Evolutionary conservation across 37 sponge, comb jelly and placozoan genomes (phyloP).

Genomic region (Ianthella basta): DNA sequence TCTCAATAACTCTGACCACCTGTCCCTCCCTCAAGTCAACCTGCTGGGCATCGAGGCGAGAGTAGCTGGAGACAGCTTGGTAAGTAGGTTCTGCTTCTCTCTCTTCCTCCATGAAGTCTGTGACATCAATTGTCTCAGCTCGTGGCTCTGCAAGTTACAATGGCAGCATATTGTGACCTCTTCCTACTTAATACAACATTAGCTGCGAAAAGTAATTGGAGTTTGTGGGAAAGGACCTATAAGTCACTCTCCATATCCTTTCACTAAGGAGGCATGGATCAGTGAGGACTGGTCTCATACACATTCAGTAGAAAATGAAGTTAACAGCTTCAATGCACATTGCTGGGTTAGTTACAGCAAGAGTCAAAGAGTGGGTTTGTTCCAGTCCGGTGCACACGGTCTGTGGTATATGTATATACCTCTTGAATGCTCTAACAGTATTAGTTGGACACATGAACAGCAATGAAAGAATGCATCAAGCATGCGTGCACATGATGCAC

Average conservation of each 20-base stretch:
- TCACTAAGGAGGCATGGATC: too few species aligned
- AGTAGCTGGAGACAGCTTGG: conserved; percentile 58
- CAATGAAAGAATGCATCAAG: neutral
- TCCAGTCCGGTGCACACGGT: too few species aligned
- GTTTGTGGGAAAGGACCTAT: too few species aligned
- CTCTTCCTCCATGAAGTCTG: conserved; percentile 4
- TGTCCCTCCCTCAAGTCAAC: conserved; percentile 65
- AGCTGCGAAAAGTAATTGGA: too few species aligned
- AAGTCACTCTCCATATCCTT: too few species aligned
- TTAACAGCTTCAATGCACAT: too few species aligned
- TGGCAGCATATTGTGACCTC: neutral
- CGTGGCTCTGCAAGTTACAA: neutral
- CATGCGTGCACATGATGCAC: neutral
- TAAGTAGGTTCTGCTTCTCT: conserved; percentile 37
- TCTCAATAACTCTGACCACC: conserved; percentile 79
- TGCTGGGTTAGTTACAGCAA: too few species aligned
- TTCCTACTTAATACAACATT: neutral
- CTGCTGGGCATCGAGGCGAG: conserved; percentile 72
- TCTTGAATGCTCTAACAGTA: too few species aligned
- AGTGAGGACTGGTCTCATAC: too few species aligned
- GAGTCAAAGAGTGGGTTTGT: too few species aligned
- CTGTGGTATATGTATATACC: too few species aligned
- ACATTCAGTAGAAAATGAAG: too few species aligned
- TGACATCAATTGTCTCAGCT: neutral
- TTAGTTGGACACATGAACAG: neutral